Evolutionary conservation across 2,113 vertebrate genomes (phyloP).

Genomic region (Brienomyrus longianalis): DNA sequence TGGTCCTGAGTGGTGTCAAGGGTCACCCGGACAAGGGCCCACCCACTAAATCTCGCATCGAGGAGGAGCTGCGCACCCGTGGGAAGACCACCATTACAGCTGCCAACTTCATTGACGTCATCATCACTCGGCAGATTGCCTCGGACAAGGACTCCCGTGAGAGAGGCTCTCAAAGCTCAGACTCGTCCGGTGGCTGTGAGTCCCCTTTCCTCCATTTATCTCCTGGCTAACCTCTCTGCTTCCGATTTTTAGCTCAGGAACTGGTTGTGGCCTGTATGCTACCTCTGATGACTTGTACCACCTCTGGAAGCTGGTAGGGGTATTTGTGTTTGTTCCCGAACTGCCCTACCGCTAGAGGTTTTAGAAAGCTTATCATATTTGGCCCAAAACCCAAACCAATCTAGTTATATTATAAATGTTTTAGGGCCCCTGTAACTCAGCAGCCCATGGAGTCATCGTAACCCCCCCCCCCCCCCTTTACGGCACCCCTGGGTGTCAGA

Average conservation of each 20-base stretch:
- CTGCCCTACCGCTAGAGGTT: neutral
- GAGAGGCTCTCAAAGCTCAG: slow-evolving; percentile 87
- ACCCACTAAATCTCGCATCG: slow-evolving; percentile 89
- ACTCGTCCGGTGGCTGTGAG: slow-evolving; percentile 92
- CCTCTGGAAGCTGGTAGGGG: neutral
- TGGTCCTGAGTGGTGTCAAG: slow-evolving; percentile 67
- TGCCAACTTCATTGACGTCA: slow-evolving; percentile 97
- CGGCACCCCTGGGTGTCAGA: neutral
- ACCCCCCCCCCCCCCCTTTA: neutral
- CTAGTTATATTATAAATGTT: neutral
- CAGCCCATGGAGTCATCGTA: neutral
- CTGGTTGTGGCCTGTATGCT: neutral
- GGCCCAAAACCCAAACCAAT: neutral
- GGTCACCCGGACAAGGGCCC: slow-evolving; percentile 80
- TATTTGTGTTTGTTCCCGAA: neutral
- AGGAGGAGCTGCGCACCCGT: slow-evolving; percentile 90
- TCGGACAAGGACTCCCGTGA: slow-evolving; percentile 91
- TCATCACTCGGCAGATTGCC: slow-evolving; percentile 96
- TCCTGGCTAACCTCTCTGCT: neutral
- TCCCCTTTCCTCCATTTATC: slow-evolving; percentile 32
- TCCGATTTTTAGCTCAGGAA: neutral
- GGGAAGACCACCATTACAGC: slow-evolving; percentile 98
- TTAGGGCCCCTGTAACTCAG: neutral
- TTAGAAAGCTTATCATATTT: neutral
- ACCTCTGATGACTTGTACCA: neutral